Base-by-base conservation (phyloP, 2,113 vertebrate species). In the Myotis davidii region DNA sequence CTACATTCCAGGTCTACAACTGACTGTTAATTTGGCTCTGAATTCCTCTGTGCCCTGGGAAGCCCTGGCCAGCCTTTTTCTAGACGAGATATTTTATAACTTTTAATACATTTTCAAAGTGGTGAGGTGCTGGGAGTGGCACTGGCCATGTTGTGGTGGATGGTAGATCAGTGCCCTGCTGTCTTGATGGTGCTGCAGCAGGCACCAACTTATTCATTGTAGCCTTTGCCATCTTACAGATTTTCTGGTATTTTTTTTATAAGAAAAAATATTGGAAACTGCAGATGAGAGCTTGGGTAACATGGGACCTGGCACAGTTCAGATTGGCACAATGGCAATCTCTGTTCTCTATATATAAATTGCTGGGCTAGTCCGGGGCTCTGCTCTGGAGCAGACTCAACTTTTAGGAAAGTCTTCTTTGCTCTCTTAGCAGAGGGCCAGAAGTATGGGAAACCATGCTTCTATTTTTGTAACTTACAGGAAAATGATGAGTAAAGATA, bases 341-440 rank as follows among this genome's bases (percentile, higher is more conserved):
- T 92, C 39, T 92, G 32, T 84, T 86, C 48, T 95, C 70, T 73
- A 65, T 65, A 2, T 76, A 56, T 74, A 90, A 79, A 73, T 48
- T 65, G 9, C 50, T 32, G 37, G 59, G 59, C 54, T 25, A 11
- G 29, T 50, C 48, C 14, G 29, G 48, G 25, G 29, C 45, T 78
- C 37, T 14, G 32, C 45, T 78, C 69, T 72, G 54, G 32, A 50
- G 39, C 34, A 42, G 42, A 56, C 39, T 34, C 45, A 73, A 32
- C 32, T 82, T 76, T 83, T 29, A 59, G 39, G 42, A 83, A 64
- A 20, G 17, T 76, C 56, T 70, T 85, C 54, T 61, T 91, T 72
- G 32, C 14, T 64, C 18, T 85, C 8, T 52, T 87, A 78, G 37
- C 9, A 86, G 65, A 90, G 59, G 20, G 23, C 42, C 39, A 25